These are phyloP conservation scores for Lampris incognitus DNA, from an alignment of 2,113 vertebrate genomes.

Conservation along the genomic window DNA sequence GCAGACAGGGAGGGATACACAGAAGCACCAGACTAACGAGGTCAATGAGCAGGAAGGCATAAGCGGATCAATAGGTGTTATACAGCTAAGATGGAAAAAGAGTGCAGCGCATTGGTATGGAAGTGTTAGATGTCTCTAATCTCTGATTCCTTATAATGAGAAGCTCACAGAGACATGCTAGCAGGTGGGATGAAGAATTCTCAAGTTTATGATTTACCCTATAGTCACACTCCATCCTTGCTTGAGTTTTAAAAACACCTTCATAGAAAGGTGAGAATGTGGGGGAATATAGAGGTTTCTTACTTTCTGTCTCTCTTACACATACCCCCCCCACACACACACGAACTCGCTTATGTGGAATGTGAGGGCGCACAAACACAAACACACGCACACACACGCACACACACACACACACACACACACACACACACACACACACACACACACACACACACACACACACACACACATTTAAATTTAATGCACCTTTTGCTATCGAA, in stretches of 20 bases:
- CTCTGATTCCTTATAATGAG: constrained; percentile 49
- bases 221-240: constrained; percentile 3
- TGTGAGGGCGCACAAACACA: background rate
- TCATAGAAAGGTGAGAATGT: constrained; percentile 17
- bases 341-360: background rate
- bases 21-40: constrained; percentile 26
- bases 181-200: constrained; percentile 43
- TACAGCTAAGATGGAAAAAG: constrained; percentile 24
- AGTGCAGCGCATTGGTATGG: background rate
- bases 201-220: constrained; percentile 43
- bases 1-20: background rate
- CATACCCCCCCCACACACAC: background rate
- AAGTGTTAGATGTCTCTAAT: constrained; percentile 29
- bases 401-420: constrained; percentile 3
- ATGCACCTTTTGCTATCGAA: background rate
- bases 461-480: background rate
- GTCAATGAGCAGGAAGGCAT: constrained; percentile 32
- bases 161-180: constrained; percentile 25
- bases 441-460: constrained; percentile 4
- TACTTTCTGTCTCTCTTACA: background rate
- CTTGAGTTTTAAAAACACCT: constrained; percentile 40
- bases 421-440: background rate
- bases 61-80: constrained; percentile 50
- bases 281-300: constrained; percentile 14
- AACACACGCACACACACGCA: background rate